Conservation (phyloP, 2,888 invertebrate genomes). For the Acanthoscelides obtectus region DNA sequence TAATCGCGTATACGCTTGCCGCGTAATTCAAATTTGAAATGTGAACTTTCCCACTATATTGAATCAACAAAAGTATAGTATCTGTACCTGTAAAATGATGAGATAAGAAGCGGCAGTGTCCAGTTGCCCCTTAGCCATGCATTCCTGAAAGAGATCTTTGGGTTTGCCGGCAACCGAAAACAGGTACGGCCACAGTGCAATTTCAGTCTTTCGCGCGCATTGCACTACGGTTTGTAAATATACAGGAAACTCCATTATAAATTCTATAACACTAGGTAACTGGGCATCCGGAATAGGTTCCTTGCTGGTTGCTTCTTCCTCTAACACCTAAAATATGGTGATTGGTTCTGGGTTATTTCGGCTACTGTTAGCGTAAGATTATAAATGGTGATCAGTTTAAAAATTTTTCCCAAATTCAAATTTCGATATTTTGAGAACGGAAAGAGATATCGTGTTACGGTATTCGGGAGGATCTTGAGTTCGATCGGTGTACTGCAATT, state of each 20-base stretch:
- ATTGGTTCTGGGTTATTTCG: too few species aligned
- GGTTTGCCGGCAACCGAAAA: constrained; percentile 97
- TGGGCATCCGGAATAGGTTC: constrained; percentile 99
- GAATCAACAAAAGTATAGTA: not conserved
- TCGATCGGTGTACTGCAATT: too few species aligned
- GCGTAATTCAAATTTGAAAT: too few species aligned
- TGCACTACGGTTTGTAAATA: constrained; percentile 95
- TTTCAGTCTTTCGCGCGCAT: constrained; percentile 98
- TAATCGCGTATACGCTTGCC: too few species aligned
- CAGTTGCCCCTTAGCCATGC: constrained; percentile 80
- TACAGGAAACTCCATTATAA: constrained; percentile 97
- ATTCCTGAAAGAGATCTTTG: constrained; percentile 91
- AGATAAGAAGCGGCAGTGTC: constrained; percentile 98
- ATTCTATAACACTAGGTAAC: constrained; percentile 94
- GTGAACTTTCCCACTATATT: too few species aligned
- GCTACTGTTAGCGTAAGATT: not conserved
- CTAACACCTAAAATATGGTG: constrained; percentile 66
- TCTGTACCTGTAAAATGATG: constrained; percentile 78
- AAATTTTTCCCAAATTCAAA: too few species aligned
- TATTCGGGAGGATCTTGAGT: too few species aligned
- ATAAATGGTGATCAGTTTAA: too few species aligned
- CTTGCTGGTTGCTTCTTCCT: constrained; percentile 98
- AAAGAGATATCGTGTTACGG: too few species aligned
- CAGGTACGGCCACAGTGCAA: constrained; percentile 98
- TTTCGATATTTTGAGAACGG: too few species aligned